Evolutionary conservation across 2,888 invertebrate species (phyloP).

Genomic region (Mimas tiliae): DNA sequence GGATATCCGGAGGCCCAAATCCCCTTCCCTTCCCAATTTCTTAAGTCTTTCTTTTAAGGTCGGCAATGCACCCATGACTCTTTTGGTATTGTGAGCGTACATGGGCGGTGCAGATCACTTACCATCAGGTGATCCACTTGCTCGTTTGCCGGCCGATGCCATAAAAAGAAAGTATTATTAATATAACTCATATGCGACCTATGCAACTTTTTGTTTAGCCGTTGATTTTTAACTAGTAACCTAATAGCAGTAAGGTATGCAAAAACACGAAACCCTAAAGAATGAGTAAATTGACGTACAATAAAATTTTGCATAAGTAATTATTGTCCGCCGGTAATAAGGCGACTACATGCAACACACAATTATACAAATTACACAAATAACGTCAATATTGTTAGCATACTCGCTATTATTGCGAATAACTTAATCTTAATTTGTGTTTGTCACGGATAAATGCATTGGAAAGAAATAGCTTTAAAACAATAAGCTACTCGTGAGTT

Average conservation of each 20-base stretch:
- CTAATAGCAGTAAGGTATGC: neutral
- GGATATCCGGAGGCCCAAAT: no score
- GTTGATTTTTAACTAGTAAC: neutral
- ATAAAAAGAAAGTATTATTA: no score
- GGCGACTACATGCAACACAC: conserved; percentile 15
- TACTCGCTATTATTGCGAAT: conserved; percentile 12
- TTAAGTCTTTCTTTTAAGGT: no score
- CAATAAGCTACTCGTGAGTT: neutral
- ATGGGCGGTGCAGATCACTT: no score
- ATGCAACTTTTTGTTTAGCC: neutral
- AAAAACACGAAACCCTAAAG: conserved; percentile 7
- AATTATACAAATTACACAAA: conserved; percentile 6
- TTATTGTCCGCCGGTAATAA: conserved; percentile 9
- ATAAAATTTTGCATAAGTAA: conserved; percentile 20
- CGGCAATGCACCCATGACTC: no score
- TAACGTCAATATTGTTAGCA: conserved; percentile 19
- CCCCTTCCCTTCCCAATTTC: no score
- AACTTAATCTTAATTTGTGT: conserved; percentile 10
- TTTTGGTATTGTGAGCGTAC: no score
- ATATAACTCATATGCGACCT: no score
- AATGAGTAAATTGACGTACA: conserved; percentile 2
- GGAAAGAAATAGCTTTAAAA: neutral
- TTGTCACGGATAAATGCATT: conserved; percentile 8
- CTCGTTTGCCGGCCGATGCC: no score
- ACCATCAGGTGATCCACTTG: no score